Percentiles rank a stretch among this genome's conserved stretches.
Conservation (phyloP, 2,797 vertebrate species). For the Cuniculus paca region DNA sequence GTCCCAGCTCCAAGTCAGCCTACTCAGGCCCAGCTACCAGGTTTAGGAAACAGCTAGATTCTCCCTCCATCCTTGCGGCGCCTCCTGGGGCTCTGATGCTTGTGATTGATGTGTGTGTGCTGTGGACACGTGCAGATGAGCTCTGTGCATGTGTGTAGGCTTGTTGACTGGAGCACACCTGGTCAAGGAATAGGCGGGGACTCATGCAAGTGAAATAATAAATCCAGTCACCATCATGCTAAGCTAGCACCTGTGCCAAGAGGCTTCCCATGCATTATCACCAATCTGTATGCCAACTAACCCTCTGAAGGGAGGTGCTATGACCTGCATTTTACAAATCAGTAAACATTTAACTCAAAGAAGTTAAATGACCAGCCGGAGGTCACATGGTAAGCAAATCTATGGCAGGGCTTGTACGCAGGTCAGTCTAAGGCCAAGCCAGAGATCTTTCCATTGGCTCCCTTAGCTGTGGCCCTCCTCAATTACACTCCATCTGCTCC, state of each 20-base stretch:
- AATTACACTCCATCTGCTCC: not conserved
- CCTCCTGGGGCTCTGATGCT: not conserved
- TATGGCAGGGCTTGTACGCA: conserved; percentile 9
- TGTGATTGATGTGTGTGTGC: not conserved
- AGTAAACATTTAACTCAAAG: conserved; percentile 3
- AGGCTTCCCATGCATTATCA: not conserved
- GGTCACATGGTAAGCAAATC: not conserved
- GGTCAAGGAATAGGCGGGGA: not conserved
- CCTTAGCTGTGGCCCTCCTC: not conserved
- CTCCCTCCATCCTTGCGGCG: not conserved
- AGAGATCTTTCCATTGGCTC: not conserved
- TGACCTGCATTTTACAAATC: conserved; percentile 52
- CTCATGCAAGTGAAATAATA: not conserved
- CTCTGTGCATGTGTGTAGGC: not conserved
- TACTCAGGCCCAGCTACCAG: not conserved
- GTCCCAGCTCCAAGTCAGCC: not conserved
- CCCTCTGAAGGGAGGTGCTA: not conserved
- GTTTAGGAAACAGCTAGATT: conserved; percentile 13
- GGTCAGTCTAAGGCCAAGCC: conserved; percentile 47
- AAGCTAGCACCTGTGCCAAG: not conserved
- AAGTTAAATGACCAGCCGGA: conserved; percentile 20
- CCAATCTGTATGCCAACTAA: not conserved
- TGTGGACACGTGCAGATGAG: not conserved
- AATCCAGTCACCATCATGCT: not conserved
- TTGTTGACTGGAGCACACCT: not conserved